These are phyloP conservation scores for Rhinophrynus dorsalis DNA, from an alignment of 2,797 vertebrate genomes.

Conservation along the genomic window DNA sequence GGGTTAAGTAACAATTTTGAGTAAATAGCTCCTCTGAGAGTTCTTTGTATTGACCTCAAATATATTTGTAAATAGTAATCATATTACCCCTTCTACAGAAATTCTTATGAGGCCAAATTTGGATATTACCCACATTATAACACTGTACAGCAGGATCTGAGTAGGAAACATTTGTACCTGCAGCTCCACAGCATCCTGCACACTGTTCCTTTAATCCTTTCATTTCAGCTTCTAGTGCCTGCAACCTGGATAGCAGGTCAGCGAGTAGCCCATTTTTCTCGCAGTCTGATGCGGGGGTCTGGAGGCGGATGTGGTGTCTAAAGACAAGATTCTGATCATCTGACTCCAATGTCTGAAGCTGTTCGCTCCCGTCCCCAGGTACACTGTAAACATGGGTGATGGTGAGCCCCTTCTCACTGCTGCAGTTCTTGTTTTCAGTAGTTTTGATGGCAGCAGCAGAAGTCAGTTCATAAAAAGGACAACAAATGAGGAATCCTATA, in stretches of 20 bases:
- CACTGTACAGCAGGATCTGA: too few species aligned
- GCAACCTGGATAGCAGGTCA: constrained; percentile 77
- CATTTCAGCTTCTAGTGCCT: constrained; percentile 84
- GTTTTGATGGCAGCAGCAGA: constrained; percentile 10
- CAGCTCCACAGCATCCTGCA: constrained; percentile 73
- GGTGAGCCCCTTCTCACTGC: constrained; percentile 72
- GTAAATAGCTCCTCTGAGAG: too few species aligned
- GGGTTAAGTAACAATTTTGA: too few species aligned
- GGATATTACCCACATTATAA: too few species aligned
- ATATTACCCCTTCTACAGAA: too few species aligned
- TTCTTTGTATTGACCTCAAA: too few species aligned
- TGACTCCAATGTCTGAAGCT: constrained; percentile 60
- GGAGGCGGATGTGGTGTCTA: constrained; percentile 82
- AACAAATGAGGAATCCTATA: constrained; percentile 63
- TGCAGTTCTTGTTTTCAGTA: constrained; percentile 48
- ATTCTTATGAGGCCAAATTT: too few species aligned
- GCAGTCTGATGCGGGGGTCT: constrained; percentile 73
- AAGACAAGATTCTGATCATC: constrained; percentile 84
- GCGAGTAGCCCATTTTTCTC: constrained; percentile 71
- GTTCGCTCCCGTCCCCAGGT: constrained; percentile 70
- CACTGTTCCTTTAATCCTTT: constrained; percentile 77
- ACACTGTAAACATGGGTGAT: constrained; percentile 86
- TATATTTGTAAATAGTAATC: too few species aligned
- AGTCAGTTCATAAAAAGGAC: constrained; percentile 45
- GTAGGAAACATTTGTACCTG: constrained; percentile 30